Base-by-base conservation (phyloP, 2,797 vertebrate genomes). In the Sciurus vulgaris region DNA sequence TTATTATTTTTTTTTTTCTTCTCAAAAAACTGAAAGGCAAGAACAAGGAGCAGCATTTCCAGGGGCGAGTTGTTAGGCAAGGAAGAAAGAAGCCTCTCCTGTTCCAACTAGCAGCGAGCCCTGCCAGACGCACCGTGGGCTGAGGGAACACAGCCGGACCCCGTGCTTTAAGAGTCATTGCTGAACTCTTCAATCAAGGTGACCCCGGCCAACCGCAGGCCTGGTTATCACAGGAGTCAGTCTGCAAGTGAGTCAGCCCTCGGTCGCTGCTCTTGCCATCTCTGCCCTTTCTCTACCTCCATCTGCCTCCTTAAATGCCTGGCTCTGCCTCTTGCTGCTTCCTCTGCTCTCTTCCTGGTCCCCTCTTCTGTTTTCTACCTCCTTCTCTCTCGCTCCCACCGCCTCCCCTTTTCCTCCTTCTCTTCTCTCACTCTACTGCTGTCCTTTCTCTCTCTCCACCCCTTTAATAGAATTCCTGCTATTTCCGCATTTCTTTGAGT, bases 11-110 rank as follows among this genome's bases (percentile, higher is more conserved):
- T 97, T 97, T 95, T 97, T 59, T 59, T 61, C 7, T 26, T 97
- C 77, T 81, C 73, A 63, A 98, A 95, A 95, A 97, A 97, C 87
- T 97, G 96, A 98, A 97, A 98, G 89, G 54, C 97, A 97, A 98
- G 97, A 95, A 97, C 87, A 92, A 97, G 97, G 82, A 98, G 93
- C 30, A 92, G 85, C 35, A 15, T 89, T 98, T 98, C 88, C 97
- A 97, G 96, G 96, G 47, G 78, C 38, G 88, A 96, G 92, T 88
- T 96, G 96, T 97, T 97, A 97, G 97, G 77, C 3, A 82, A 91
- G 79, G 96, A 97, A 96, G 93, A 97, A 98, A 97, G 89, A 97
- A 97, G 94, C 86, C 79, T 67, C 95, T 93, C 97, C 81, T 86
- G 91, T 96, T 98, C 91, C 96, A 89, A 95, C 85, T 97, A 85